Conservation (phyloP, 2,113 vertebrate genomes). For the Agelaius tricolor region DNA sequence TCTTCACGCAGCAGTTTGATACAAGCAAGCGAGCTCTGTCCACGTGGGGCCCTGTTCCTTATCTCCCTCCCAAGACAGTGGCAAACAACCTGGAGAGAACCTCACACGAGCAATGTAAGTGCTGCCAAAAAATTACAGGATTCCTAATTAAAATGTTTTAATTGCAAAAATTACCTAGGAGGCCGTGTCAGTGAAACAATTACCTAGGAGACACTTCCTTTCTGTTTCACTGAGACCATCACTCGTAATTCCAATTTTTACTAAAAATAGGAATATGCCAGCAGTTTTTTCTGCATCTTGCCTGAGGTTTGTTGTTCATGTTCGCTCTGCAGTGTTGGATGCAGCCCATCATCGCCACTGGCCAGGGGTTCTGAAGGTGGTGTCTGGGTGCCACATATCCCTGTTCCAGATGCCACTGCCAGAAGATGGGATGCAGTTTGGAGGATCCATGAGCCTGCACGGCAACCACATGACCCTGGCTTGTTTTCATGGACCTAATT, state of each 20-base stretch:
- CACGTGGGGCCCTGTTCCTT: slow-evolving; percentile 96
- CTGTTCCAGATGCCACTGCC: slow-evolving; percentile 94
- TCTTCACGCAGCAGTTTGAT: slow-evolving; percentile 99
- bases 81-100: slow-evolving; percentile 86
- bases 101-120: slow-evolving; percentile 88
- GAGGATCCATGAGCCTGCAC: slow-evolving; percentile 96
- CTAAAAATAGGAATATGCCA: neutral
- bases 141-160: neutral
- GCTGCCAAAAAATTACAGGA: neutral
- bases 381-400: slow-evolving; percentile 96
- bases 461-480: slow-evolving; percentile 98
- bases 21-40: slow-evolving; percentile 97
- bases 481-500: slow-evolving; percentile 97
- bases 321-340: slow-evolving; percentile 83
- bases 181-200: neutral
- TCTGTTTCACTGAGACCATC: neutral
- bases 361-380: slow-evolving; percentile 93
- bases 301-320: neutral
- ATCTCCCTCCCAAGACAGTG: slow-evolving; percentile 89
- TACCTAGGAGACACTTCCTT: too few species aligned
- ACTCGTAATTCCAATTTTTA: neutral
- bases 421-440: slow-evolving; percentile 94
- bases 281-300: neutral
- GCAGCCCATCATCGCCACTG: slow-evolving; percentile 96
- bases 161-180: neutral